Conservation (phyloP, 2,113 vertebrate species). For the Sceloporus undulatus region DNA sequence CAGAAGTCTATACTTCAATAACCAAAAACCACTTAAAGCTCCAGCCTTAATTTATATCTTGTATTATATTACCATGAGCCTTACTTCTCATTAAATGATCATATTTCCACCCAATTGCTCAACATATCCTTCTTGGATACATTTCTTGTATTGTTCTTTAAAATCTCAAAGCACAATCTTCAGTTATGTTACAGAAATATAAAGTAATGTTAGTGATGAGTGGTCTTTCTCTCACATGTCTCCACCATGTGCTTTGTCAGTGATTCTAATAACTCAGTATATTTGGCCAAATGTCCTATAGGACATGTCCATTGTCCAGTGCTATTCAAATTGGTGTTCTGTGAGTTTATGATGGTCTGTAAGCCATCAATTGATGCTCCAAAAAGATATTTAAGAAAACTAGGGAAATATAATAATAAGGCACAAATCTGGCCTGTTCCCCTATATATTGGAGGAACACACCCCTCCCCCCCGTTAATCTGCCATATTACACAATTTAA, state of each 20-base stretch:
- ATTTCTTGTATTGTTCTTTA: neutral
- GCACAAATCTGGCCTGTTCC: no score
- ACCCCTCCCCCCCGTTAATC: no score
- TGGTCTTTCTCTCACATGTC: neutral
- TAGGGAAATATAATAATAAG: no score
- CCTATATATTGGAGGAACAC: no score
- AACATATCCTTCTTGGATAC: neutral
- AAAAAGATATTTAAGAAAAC: no score
- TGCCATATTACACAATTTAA: no score
- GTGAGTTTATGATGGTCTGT: no score
- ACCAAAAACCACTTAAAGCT: neutral
- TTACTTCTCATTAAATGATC: neutral
- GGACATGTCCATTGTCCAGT: no score
- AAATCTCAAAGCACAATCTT: neutral
- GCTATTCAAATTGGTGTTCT: no score
- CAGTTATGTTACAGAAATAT: neutral
- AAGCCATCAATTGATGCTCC: no score
- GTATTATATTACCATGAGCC: neutral
- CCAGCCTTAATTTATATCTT: neutral
- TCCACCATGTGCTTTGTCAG: neutral
- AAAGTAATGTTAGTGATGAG: neutral
- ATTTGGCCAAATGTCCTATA: neutral
- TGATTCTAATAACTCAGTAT: neutral
- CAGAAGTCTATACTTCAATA: neutral
- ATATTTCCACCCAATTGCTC: neutral